Percentiles rank a stretch among this genome's conserved stretches.
These are phyloP conservation scores for Hypomecis atomaria DNA, from an alignment of 2,888 invertebrate genomes.

Conservation along the genomic window DNA sequence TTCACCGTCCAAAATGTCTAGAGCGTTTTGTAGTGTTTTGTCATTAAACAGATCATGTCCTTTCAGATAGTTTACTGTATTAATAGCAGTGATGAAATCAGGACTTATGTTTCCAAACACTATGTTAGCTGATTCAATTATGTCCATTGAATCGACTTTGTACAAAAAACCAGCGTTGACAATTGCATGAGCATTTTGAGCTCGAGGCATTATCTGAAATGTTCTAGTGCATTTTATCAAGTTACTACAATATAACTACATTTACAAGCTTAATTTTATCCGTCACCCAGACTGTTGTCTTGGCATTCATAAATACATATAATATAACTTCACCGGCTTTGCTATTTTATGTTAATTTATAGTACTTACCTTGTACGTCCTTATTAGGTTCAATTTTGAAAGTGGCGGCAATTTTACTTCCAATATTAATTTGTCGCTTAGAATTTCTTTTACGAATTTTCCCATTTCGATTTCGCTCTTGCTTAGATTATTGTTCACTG, in stretches of 20 bases:
- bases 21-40: conserved; percentile 73
- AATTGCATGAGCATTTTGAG: conserved; percentile 91
- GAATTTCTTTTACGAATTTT: conserved; percentile 69
- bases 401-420: conserved; percentile 77
- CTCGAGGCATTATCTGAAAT: conserved; percentile 88
- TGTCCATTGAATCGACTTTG: conserved; percentile 74
- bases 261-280: too few relatives aligned
- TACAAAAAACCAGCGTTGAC: conserved; percentile 91
- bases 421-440: conserved; percentile 73
- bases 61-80: conserved; percentile 78
- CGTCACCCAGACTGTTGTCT: too few relatives aligned
- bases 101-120: conserved; percentile 87
- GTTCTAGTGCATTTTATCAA: too few relatives aligned
- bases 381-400: conserved; percentile 62
- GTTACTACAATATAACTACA: too few relatives aligned
- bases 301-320: too few relatives aligned
- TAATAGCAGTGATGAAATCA: conserved; percentile 81
- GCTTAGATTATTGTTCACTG: conserved; percentile 56
- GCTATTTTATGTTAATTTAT: background rate
- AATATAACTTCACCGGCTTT: too few relatives aligned
- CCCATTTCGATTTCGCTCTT: conserved; percentile 56
- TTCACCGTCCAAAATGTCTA: conserved; percentile 84
- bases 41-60: conserved; percentile 76
- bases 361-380: conserved; percentile 68
- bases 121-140: conserved; percentile 80